Evolutionary conservation across 2,797 vertebrate species (phyloP).

Genomic region (Clarias pachynema): DNA sequence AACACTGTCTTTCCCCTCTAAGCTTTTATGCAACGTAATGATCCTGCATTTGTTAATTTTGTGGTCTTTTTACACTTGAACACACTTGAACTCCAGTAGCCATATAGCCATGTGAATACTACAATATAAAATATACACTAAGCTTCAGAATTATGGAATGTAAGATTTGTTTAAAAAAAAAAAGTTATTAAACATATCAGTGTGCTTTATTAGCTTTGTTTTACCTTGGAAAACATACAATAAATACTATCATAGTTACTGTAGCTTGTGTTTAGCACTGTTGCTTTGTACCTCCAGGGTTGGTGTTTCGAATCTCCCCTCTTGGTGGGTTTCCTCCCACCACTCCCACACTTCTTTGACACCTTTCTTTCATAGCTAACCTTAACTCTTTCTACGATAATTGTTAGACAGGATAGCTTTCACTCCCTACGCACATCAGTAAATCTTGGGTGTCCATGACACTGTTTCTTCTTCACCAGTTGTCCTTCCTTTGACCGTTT

Average conservation of each 20-base stretch:
- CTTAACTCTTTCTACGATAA: no score
- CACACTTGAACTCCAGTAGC: background rate
- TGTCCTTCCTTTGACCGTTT: background rate
- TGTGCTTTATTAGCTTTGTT: background rate
- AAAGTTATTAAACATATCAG: background rate
- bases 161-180: background rate
- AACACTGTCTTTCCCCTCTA: background rate
- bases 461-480: background rate
- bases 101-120: background rate
- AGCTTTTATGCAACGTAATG: constrained; percentile 19
- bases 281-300: no score
- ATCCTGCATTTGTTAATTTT: background rate
- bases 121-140: background rate
- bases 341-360: no score
- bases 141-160: background rate
- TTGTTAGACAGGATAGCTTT: no score
- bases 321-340: no score
- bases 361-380: no score
- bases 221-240: background rate
- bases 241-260: no score
- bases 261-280: no score
- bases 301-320: no score
- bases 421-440: no score
- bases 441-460: background rate
- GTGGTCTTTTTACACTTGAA: background rate